A percentile compares a stretch with the other conserved stretches of the same genome.
phyloP scores from a whole-genome alignment of 2,797 vertebrate species.

The Paedocypris micromegethes region DNA sequence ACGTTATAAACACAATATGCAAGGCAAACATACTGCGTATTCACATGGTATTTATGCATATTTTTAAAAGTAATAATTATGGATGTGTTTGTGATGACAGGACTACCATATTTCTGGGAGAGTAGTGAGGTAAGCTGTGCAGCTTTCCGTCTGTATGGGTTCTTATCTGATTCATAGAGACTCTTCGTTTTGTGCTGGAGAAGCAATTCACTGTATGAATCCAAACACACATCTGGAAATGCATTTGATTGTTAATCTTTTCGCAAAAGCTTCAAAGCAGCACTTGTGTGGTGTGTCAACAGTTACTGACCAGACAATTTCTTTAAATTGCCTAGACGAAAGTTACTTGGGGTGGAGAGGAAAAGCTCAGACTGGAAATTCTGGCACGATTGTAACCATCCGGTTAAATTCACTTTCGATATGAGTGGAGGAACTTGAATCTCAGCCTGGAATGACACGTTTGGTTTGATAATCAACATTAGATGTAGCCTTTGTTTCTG shows the following conservation, averaged over 20 bases:
- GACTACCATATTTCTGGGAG: slow-evolving; percentile 58
- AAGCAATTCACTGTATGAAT: slow-evolving; percentile 53
- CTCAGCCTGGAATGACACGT: slow-evolving; percentile 49
- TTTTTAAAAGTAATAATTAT: no score
- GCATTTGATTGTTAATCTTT: no score
- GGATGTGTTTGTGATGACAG: no score
- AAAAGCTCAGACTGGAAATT: slow-evolving; percentile 57
- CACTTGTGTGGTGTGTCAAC: background rate
- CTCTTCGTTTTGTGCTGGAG: slow-evolving; percentile 14
- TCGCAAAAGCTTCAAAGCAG: no score
- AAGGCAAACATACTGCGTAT: no score
- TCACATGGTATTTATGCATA: no score
- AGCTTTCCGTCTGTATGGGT: slow-evolving; percentile 51
- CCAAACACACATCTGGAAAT: slow-evolving; percentile 55
- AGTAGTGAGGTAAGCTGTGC: slow-evolving; percentile 52
- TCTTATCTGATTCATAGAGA: slow-evolving; percentile 50
- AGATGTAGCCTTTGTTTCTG: background rate
- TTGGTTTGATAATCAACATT: no score
- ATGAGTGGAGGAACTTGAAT: slow-evolving; percentile 57
- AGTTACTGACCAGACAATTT: slow-evolving; percentile 53
- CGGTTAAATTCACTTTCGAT: slow-evolving; percentile 55
- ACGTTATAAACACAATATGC: no score
- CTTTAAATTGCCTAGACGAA: slow-evolving; percentile 13
- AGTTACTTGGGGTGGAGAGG: slow-evolving; percentile 51
- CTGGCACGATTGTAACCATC: slow-evolving; percentile 65